These are phyloP conservation scores for Psilanteris sp. DNA, from an alignment of 1,140 invertebrate species.

Conservation along the genomic window DNA sequence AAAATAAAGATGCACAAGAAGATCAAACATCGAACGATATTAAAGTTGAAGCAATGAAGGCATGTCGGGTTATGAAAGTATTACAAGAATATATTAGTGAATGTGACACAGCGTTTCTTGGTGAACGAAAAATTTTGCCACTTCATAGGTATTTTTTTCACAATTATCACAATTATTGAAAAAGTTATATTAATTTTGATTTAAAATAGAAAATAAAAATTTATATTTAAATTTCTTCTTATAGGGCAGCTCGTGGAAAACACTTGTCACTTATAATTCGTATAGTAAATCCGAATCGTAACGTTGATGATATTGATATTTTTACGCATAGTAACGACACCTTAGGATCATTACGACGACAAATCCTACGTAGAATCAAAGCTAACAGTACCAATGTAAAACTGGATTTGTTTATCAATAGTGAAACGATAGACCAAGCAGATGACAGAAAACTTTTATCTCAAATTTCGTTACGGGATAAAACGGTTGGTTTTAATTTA, in stretches of 20 bases:
- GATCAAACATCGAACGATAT: slow-evolving; percentile 74
- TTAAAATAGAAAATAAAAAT: slow-evolving; percentile 6
- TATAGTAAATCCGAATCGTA: slow-evolving; percentile 93
- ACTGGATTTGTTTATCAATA: slow-evolving; percentile 94
- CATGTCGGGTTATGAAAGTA: slow-evolving; percentile 96
- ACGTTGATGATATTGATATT: slow-evolving; percentile 95
- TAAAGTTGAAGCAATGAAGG: slow-evolving; percentile 89
- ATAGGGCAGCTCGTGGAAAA: slow-evolving; percentile 92
- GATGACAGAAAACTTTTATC: slow-evolving; percentile 94
- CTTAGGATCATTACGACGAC: slow-evolving; percentile 87
- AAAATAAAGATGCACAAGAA: slow-evolving; percentile 78
- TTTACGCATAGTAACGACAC: slow-evolving; percentile 97
- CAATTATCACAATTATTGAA: slow-evolving; percentile 7
- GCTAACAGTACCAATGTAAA: slow-evolving; percentile 86
- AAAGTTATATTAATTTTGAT: no score
- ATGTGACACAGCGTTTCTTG: slow-evolving; percentile 94
- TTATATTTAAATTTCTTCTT: no score
- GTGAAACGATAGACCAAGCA: slow-evolving; percentile 90
- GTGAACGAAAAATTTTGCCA: slow-evolving; percentile 93
- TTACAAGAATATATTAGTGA: slow-evolving; percentile 97
- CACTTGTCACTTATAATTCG: slow-evolving; percentile 92
- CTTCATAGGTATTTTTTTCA: slow-evolving; percentile 84
- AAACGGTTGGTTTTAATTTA: slow-evolving; percentile 88
- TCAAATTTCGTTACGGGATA: slow-evolving; percentile 93
- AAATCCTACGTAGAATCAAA: slow-evolving; percentile 88